Evolutionary conservation across 2,888 invertebrate genomes (phyloP), one percentile per base, ranked within the genome.

Genomic region (Patella pellucida): DNA sequence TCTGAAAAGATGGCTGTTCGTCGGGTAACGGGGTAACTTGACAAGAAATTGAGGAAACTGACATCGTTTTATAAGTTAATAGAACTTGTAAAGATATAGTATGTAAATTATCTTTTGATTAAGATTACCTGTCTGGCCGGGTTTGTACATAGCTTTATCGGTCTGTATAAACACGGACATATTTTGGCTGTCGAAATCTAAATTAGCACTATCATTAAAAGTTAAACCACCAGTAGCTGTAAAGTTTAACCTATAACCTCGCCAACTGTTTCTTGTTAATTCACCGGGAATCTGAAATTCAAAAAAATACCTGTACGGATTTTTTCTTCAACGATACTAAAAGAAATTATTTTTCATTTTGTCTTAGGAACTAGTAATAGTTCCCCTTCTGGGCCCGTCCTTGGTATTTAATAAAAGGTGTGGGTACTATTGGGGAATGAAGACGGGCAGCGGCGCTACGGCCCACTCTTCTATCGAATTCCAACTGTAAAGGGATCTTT

Each of bases 151-250:
- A 52, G 85, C 85, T 76, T 86, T 87, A 81, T 87, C 87, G 0
- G 87, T 87, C 79, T 89, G 88, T 16, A 89, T 83, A 71, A 87
- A 88, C 70, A 88, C 76, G 1, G 89, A 89, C 71, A 84, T 81
- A 71, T 84, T 84, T 76, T 89, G 89, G 72, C 81, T 73, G 72
- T 82, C 82, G 73, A 79, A 84, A 41, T 73, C 74, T 15, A 88
- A 68, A 15, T 72, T 74, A 0, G 83, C 81, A 52, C 80, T 76
- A 68, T 86, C 84, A 50, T 71, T 72, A 76, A 88, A 88, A 12
- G 76, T 78, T n/a, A 85, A 74, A 9, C 84, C 86, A 27, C 83
- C 83, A 19, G 83, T 79, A 0, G 86, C 87, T 7, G 78, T 75
- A 23, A 88, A 85, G 15, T 78, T 75, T 9, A 88, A 73, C 50